phyloP scores from a whole-genome alignment of 2,113 vertebrate genomes.

The Pteropus alecto region DNA sequence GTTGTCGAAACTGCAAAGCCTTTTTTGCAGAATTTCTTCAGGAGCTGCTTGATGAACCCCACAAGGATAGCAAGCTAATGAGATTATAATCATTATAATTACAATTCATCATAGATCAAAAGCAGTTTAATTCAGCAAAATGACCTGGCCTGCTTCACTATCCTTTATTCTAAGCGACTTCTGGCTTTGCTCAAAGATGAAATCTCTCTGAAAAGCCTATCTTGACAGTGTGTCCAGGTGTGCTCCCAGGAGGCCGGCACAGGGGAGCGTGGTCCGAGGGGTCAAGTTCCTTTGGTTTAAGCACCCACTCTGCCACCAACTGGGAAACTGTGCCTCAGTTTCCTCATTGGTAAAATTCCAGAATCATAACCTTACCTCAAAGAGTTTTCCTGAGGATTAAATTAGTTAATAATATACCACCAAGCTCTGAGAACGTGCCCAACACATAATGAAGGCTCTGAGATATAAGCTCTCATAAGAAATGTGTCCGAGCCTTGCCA shows the following conservation, averaged over 20 bases:
- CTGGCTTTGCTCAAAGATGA: background rate
- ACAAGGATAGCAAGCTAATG: conserved; percentile 59
- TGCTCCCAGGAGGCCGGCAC: no score
- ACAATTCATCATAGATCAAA: conserved; percentile 66
- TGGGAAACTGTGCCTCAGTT: background rate
- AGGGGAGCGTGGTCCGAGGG: rapidly evolving
- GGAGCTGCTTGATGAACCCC: conserved; percentile 45
- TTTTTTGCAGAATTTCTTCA: conserved; percentile 54
- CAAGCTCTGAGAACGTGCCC: background rate
- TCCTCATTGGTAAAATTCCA: background rate
- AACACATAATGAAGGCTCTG: background rate
- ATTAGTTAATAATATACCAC: background rate
- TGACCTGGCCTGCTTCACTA: conserved; percentile 15
- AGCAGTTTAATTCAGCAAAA: conserved; percentile 54
- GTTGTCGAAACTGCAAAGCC: background rate
- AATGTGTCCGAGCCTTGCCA: background rate
- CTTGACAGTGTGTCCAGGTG: background rate
- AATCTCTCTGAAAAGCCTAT: background rate
- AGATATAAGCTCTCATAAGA: background rate
- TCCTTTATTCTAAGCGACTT: conserved; percentile 6
- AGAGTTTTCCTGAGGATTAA: background rate
- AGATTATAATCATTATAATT: conserved; percentile 72
- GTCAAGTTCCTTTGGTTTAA: background rate
- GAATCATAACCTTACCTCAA: background rate
- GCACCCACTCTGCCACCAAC: background rate